Evolutionary conservation across 2,797 vertebrate genomes (phyloP), one percentile per base, ranked within the genome.

Genomic region (Karalla daura): DNA sequence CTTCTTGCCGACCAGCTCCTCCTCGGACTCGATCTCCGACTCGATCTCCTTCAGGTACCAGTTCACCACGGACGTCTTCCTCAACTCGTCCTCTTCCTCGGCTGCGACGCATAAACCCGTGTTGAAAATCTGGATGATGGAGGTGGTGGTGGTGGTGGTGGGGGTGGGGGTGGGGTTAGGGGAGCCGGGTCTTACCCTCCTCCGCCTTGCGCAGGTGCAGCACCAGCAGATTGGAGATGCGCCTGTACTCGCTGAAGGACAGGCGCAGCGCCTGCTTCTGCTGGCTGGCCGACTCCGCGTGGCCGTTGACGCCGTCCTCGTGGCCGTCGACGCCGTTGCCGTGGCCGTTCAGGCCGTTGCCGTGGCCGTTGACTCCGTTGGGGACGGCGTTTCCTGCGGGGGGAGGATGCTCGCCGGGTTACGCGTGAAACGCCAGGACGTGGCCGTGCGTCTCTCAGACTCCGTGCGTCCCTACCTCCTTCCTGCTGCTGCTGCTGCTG

Each of bases 1-100:
- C 92, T 99, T 99, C 85, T 93, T 97, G 78, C 93, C 96, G 89
- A 99, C 91, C 17, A 99, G 95, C 40, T 99, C 96, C 78, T 96
- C 93, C 91, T 99, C 98, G 2, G 97, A 98, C 70, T 99, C 97
- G 2, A 99, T 99, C 92, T 99, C 98, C 0, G 96, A 95, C 89
- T 99, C 98, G 0, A 99, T 96, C 91, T 99, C 98, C 81, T 98
- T 98, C 83, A 99, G 92, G 68, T 99, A 99, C 98, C 98, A 99
- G 86, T 99, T 98, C 70, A 99, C 91, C 63, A 99, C 96, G 0
- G 96, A 95, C 1, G 92, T 96, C 64, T 93, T 98, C 89, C 93
- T 98, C 83, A 98, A 91, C 11, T 95, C 93, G 4, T 90, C 92
- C 78, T 99, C 98, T 0, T 98, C 95, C 33, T 98, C 96, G 63